Conservation (phyloP, 2,888 invertebrate species). For the Tanypteryx hageni region DNA sequence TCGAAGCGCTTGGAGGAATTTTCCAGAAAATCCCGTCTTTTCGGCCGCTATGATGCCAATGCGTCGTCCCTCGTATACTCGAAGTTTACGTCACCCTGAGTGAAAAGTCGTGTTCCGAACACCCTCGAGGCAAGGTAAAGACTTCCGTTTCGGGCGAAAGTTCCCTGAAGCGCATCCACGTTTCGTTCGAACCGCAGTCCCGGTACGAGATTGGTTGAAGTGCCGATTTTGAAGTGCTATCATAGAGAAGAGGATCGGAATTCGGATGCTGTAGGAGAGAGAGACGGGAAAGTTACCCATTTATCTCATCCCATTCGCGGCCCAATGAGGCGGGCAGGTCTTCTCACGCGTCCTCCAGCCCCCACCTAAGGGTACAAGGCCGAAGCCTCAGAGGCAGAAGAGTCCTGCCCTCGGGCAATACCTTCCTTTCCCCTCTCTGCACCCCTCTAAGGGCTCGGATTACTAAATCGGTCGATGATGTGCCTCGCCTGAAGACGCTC, state of each 20-base stretch:
- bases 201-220: neutral
- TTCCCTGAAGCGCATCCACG: neutral
- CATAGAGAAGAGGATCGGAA: neutral
- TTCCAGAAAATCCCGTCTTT: neutral
- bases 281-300: neutral
- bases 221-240: neutral
- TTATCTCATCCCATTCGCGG: neutral
- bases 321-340: neutral
- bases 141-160: neutral
- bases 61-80: neutral
- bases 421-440: conserved; percentile 10
- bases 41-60: neutral
- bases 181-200: neutral
- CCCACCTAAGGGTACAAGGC: conserved; percentile 23
- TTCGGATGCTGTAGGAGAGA: neutral
- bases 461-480: conserved; percentile 61
- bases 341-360: neutral
- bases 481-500: neutral
- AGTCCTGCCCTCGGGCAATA: conserved; percentile 32
- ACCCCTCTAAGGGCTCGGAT: neutral
- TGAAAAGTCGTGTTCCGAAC: neutral
- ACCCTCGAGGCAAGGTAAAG: neutral
- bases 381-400: conserved; percentile 20
- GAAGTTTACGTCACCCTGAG: conserved; percentile 18
- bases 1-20: neutral